These are phyloP conservation scores for Eupithecia dodoneata DNA, from an alignment of 2,888 invertebrate species.

Conservation along the genomic window DNA sequence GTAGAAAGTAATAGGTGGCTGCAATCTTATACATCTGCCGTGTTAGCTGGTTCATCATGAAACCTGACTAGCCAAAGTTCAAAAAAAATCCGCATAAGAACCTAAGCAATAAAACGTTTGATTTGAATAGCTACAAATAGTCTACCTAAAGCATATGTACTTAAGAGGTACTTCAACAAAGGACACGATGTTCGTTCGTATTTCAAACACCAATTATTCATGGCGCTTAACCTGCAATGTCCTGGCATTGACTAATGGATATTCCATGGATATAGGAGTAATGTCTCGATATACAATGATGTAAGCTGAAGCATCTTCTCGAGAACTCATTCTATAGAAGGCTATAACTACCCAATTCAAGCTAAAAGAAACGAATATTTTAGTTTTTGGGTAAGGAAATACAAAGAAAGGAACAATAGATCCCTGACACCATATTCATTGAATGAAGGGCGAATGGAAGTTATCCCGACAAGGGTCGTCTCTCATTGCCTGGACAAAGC, in stretches of 20 bases:
- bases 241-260: neutral
- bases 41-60: conserved; percentile 5
- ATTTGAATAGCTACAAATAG: neutral
- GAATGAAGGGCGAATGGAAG: conserved; percentile 57
- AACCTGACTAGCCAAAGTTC: neutral
- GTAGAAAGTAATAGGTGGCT: conserved; percentile 68
- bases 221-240: neutral
- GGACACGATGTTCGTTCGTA: neutral
- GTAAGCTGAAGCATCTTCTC: neutral
- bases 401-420: conserved; percentile 58
- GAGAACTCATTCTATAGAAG: neutral
- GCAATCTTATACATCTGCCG: conserved; percentile 7
- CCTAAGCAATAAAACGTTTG: neutral
- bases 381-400: conserved; percentile 63
- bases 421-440: conserved; percentile 58
- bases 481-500: conserved; percentile 57
- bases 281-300: neutral
- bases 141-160: neutral
- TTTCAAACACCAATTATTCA: conserved; percentile 1
- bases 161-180: neutral
- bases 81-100: neutral
- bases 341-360: neutral
- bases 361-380: conserved; percentile 54
- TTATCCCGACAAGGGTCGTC: conserved; percentile 60
- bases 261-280: conserved; percentile 1